phyloP scores from a whole-genome alignment of 1,140 invertebrate species.

The Calosoma granatense region DNA sequence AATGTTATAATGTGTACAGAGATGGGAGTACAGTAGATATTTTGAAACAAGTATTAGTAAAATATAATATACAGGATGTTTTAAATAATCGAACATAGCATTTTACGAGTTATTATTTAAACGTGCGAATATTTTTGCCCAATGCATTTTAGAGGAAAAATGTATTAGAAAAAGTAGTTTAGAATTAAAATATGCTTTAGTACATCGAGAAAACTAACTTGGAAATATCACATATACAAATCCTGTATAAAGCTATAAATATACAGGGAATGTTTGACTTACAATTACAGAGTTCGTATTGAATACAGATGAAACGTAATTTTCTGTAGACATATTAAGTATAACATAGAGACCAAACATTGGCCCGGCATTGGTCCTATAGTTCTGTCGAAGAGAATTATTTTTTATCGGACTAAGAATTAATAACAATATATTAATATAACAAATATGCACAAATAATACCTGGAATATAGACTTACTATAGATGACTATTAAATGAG shows the following conservation, averaged over 20 bases:
- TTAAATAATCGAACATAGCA: too few relatives aligned
- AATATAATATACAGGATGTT: too few relatives aligned
- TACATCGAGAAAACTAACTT: too few relatives aligned
- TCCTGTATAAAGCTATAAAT: neutral
- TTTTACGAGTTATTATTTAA: too few relatives aligned
- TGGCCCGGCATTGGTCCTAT: neutral
- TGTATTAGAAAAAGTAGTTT: too few relatives aligned
- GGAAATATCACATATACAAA: too few relatives aligned
- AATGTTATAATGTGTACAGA: too few relatives aligned
- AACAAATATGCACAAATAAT: neutral
- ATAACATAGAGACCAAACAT: neutral
- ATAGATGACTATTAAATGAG: neutral
- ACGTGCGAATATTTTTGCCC: too few relatives aligned
- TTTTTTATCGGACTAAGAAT: neutral
- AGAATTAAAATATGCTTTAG: neutral
- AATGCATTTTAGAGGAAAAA: too few relatives aligned
- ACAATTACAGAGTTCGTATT: neutral
- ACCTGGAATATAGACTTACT: neutral
- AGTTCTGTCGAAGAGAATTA: neutral
- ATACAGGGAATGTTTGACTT: too few relatives aligned
- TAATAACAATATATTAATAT: neutral
- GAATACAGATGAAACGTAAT: neutral
- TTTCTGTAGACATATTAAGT: neutral
- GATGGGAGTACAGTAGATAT: too few relatives aligned
- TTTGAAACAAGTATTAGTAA: too few relatives aligned